Evolutionary conservation across 2,113 vertebrate genomes (phyloP).

Genomic region (Romanogobio albipinnatus): DNA sequence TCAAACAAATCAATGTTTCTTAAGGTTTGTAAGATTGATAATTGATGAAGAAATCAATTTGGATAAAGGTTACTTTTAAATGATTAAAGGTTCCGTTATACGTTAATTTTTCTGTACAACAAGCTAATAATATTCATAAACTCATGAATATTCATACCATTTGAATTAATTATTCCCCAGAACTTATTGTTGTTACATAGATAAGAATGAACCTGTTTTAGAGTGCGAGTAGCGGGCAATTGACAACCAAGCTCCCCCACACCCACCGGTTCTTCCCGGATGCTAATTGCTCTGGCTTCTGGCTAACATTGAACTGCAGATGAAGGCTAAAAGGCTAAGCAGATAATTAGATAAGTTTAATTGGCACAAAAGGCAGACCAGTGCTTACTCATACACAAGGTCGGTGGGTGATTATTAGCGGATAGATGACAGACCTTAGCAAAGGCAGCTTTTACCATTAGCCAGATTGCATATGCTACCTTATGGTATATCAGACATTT

Average conservation of each 20-base stretch:
- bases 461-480: neutral
- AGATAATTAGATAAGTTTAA: constrained; percentile 42
- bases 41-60: too few species aligned
- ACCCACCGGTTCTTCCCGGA: neutral
- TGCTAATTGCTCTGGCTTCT: constrained; percentile 31
- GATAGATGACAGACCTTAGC: constrained; percentile 14
- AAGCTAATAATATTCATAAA: too few species aligned
- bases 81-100: too few species aligned
- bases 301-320: constrained; percentile 31
- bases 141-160: too few species aligned
- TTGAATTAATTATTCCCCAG: too few species aligned
- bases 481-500: neutral
- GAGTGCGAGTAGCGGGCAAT: neutral
- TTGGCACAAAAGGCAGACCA: constrained; percentile 29
- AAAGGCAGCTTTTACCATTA: neutral
- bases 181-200: too few species aligned
- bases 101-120: too few species aligned
- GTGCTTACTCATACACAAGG: constrained; percentile 27
- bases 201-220: neutral
- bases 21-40: too few species aligned
- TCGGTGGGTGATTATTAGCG: constrained; percentile 22
- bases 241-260: too few species aligned
- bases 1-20: too few species aligned
- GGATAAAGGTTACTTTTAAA: too few species aligned
- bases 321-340: constrained; percentile 40